Evolutionary conservation across 2,113 vertebrate genomes (phyloP).

Genomic region (Calypte anna): DNA sequence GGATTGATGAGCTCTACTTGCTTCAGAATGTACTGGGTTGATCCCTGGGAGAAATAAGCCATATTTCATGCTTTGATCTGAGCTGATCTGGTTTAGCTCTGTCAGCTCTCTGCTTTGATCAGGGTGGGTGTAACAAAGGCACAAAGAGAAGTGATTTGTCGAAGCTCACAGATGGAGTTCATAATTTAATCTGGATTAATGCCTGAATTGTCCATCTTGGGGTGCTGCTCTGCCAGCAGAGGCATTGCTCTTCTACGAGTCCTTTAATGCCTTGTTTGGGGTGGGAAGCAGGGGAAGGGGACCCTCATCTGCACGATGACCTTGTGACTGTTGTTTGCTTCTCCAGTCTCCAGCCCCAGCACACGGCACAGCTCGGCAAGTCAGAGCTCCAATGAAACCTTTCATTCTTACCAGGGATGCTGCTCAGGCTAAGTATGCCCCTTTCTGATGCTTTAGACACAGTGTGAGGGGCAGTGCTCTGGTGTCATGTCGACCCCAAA

Average conservation of each 20-base stretch:
- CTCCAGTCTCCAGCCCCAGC: conserved; percentile 63
- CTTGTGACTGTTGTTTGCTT: conserved; percentile 28
- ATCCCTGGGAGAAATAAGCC: background rate
- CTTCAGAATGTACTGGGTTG: background rate
- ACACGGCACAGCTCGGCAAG: conserved; percentile 28
- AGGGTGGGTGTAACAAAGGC: background rate
- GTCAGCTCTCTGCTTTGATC: background rate
- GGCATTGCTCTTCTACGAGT: background rate
- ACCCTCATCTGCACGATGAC: background rate
- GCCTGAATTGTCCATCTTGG: background rate
- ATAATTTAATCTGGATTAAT: background rate
- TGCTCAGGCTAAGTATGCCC: conserved; percentile 84
- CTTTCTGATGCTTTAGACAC: background rate
- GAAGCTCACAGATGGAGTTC: background rate
- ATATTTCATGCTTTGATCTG: background rate
- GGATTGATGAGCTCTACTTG: background rate
- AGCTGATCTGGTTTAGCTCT: background rate
- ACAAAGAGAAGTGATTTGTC: background rate
- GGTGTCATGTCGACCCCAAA: accelerated
- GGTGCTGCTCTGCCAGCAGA: background rate
- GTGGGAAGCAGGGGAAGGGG: background rate
- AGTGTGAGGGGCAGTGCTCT: background rate
- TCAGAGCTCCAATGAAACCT: conserved; percentile 82
- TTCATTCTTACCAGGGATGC: conserved; percentile 91
- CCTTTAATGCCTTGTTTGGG: background rate